Evolutionary conservation across 2,113 vertebrate species (phyloP).

Genomic region (Theropithecus gelada): DNA sequence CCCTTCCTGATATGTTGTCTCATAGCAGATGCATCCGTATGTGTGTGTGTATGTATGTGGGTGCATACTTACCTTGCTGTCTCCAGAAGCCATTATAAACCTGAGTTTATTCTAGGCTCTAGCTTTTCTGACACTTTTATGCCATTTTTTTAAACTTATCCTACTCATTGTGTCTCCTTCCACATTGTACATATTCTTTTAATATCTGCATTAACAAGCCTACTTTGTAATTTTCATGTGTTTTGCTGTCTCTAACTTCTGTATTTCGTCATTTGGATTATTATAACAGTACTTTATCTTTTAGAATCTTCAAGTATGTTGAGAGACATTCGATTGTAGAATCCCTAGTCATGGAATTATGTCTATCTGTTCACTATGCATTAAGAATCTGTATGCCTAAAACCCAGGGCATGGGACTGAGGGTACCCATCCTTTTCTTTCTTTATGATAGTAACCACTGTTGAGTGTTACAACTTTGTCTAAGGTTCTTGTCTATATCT

Average conservation of each 20-base stretch:
- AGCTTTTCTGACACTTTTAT: background rate
- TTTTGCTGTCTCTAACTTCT: conserved; percentile 22
- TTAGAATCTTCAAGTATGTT: background rate
- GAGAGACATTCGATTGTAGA: background rate
- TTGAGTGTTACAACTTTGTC: background rate
- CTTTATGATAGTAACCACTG: background rate
- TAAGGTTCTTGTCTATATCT: background rate
- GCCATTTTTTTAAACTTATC: background rate
- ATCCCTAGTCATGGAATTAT: background rate
- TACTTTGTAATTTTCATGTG: conserved; percentile 23
- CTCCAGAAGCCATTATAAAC: background rate
- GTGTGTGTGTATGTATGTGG: background rate
- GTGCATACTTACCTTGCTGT: background rate
- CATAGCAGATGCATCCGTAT: background rate
- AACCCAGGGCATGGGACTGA: background rate
- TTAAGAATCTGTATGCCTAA: background rate
- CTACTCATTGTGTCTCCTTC: background rate
- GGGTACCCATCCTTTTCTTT: background rate
- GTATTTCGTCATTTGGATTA: background rate
- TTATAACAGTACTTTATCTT: background rate
- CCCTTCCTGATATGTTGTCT: background rate
- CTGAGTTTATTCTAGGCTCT: background rate
- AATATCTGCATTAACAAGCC: background rate
- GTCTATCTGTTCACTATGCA: background rate
- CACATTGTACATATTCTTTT: background rate